Base-by-base conservation (phyloP, 2,888 invertebrate species). In the Junonia oenone region DNA sequence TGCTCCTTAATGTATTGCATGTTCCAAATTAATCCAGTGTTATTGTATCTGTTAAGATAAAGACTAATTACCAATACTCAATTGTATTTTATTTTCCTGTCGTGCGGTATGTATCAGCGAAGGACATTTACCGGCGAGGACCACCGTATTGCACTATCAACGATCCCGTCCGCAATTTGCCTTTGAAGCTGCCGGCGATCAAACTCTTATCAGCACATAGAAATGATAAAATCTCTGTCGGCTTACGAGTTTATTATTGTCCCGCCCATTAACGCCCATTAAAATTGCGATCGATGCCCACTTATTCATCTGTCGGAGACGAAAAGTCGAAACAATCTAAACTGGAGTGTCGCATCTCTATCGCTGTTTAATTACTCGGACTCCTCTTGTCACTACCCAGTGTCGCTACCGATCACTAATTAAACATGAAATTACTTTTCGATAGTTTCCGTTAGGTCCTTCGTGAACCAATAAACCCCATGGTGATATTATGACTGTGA, bases 201-300 rank as follows among this genome's bases (percentile, higher is more conserved):
- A 69, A 67, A 65, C 68, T 68, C 80, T 87, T 87, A 88, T 89
- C 89, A 79, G 75, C 65, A 67, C 72, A 78, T 77, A 77, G 79
- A 78, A 72, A 73, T 71, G 88, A 88, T 88, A 86, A 75, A 75
- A 87, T 88, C 88, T 80, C 68, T 69, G 67, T 68, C 68, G 69
- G 75, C 76, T 40, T 77, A 80, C 82, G 77, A 87, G 83, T 81
- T 76, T 75, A 74, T 87, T 83, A 84, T 88, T 89, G 89, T 89
- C 81, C 87, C 86, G 86, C 83, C 86, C 79, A 87, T 89, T 88
- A 84, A 79, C 84, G 83, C 82, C 79, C 81, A 83, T 88, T 87
- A 85, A 85, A 83, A 84, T 80, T 77, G 87, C 88, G 83, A 88
- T 86, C 88, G 81, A 81, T 84, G 83, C 79, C 72, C 81, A 83